Evolutionary conservation across 37 sponge, comb jelly and placozoan species (phyloP).

Genomic region (Petrosia ficiformis): DNA sequence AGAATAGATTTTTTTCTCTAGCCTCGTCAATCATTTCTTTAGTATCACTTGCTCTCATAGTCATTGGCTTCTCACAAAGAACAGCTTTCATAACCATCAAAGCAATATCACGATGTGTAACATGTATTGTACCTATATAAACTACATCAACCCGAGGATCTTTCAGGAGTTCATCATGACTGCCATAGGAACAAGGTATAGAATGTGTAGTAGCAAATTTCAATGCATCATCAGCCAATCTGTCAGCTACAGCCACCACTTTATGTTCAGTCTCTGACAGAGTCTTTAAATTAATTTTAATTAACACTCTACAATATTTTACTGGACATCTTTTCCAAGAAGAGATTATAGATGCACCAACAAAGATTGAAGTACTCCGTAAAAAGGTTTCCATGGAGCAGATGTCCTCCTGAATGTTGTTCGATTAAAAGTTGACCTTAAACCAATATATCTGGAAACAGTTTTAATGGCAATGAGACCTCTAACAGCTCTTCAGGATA

Average conservation of each 20-base stretch:
- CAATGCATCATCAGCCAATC: constrained; percentile 49
- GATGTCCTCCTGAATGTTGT: too few relatives aligned
- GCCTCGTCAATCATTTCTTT: constrained; percentile 39
- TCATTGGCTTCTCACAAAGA: constrained; percentile 77
- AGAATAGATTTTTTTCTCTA: constrained; percentile 52
- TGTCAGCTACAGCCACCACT: constrained; percentile 73
- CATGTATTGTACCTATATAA: constrained; percentile 64
- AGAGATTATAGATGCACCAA: too few relatives aligned
- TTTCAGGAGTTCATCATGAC: constrained; percentile 59
- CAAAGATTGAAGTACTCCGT: too few relatives aligned
- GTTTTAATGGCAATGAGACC: too few relatives aligned
- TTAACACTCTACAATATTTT: too few relatives aligned
- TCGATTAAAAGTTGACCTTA: too few relatives aligned
- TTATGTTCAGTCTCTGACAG: constrained; percentile 64
- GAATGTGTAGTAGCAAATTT: constrained; percentile 61
- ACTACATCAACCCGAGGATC: constrained; percentile 66
- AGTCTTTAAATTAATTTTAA: constrained; percentile 59
- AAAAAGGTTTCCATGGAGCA: too few relatives aligned
- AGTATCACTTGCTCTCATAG: constrained; percentile 40
- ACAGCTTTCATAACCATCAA: constrained; percentile 66
- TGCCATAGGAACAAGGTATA: constrained; percentile 67
- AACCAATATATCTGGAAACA: too few relatives aligned
- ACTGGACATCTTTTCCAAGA: too few relatives aligned
- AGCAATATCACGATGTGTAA: constrained; percentile 34
- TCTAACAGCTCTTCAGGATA: too few relatives aligned